Conservation (phyloP, 2,797 vertebrate genomes). For the Coracias cyanogaster region DNA sequence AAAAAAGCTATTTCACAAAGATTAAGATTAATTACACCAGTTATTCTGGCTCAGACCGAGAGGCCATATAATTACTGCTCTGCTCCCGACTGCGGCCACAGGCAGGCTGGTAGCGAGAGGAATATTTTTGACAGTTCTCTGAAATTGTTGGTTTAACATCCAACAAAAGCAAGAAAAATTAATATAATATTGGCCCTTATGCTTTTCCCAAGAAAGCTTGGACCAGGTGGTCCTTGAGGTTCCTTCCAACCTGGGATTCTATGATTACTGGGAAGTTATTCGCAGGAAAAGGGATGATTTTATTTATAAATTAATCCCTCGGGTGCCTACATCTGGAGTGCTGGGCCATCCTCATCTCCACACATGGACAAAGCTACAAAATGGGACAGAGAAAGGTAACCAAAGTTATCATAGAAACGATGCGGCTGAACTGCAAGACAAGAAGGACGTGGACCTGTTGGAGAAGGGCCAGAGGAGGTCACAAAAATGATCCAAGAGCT, state of each 20-base stretch:
- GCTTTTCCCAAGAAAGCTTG: neutral
- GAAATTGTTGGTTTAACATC: neutral
- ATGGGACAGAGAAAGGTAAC: neutral
- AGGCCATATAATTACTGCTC: neutral
- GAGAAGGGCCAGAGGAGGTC: no score
- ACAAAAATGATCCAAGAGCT: no score
- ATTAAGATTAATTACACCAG: neutral
- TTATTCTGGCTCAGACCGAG: neutral
- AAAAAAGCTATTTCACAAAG: neutral
- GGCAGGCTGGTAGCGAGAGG: neutral
- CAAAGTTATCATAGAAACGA: neutral
- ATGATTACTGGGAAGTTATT: neutral
- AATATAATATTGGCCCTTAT: neutral
- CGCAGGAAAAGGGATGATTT: neutral
- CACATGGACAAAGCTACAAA: neutral
- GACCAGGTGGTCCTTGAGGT: neutral
- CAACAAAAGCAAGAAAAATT: neutral
- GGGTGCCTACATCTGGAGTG: fast-evolving
- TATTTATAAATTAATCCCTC: neutral
- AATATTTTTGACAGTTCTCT: neutral
- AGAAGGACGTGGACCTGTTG: no score
- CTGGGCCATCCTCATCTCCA: neutral
- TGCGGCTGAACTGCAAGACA: neutral
- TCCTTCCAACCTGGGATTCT: neutral
- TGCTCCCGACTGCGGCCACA: neutral